These are phyloP conservation scores for Abramis brama DNA, from an alignment of 2,113 vertebrate species.

Conservation along the genomic window DNA sequence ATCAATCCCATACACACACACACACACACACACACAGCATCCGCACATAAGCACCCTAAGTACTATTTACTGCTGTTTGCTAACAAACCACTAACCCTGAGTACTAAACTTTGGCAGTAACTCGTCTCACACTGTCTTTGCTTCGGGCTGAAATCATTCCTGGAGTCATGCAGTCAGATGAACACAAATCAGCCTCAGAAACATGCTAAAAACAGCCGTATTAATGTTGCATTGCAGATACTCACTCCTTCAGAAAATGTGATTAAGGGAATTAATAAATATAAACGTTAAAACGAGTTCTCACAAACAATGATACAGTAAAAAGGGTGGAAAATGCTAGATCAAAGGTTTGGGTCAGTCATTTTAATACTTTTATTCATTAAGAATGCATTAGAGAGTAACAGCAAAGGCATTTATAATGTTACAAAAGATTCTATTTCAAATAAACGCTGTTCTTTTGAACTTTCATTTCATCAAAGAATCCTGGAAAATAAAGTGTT, in stretches of 20 bases:
- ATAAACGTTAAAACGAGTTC: neutral
- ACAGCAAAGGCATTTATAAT: too few relatives aligned
- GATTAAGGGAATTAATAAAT: neutral
- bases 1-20: neutral
- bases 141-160: neutral
- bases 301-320: neutral
- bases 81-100: neutral
- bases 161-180: neutral
- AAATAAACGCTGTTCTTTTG: too few relatives aligned
- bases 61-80: slow-evolving; percentile 3
- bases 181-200: neutral
- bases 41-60: neutral
- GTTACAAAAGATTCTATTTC: too few relatives aligned
- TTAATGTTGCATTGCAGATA: neutral
- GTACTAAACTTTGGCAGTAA: neutral
- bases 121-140: neutral
- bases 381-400: too few relatives aligned
- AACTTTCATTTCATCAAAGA: too few relatives aligned
- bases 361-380: too few relatives aligned
- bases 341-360: too few relatives aligned
- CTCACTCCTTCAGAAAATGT: neutral
- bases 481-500: too few relatives aligned
- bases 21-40: neutral
- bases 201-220: neutral
- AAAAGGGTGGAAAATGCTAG: too few relatives aligned